Base-by-base conservation (phyloP, 2,113 vertebrate genomes). In the Anseranas semipalmata region DNA sequence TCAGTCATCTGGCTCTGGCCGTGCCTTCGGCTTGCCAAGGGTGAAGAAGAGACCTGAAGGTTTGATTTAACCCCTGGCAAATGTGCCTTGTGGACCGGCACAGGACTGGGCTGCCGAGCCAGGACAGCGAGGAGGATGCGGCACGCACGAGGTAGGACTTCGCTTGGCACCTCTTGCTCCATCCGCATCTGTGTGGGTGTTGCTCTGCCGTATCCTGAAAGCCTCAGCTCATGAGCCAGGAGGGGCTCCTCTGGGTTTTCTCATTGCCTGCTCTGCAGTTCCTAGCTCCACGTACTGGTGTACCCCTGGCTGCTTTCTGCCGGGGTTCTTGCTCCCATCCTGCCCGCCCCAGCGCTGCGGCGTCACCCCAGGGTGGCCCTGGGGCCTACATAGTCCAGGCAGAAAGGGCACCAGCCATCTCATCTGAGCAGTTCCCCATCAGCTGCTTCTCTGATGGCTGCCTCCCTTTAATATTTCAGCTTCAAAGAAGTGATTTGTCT, bases 51-150 rank as follows among this genome's bases (percentile, higher is more conserved):
- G 39, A 28, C 8, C 2, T 1, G 1, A 8, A 5, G 13, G 33
- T 82, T 77, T 67, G 39, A 48, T 71, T 74, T 71, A 45, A 71
- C 33, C 28, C 27, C 37, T 32, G 22, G 48, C 25, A 58, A 55
- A 43, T 2, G 0, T 4, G 2, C 8, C 60, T 37, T 8, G 30
- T 53, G n/a, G 37, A 35, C 25, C 5, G 2, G 33, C 41, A 9
- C 1, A 1, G 18, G n/a, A 18, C 32, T 11, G 15, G 53, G n/a
- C 52, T 32, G 45, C 66, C 32, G 65, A 46, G 52, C 58, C 45
- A n/a, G 77, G 24, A 22, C 27, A 10, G 2, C 0, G 7, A 75
- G 43, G 48, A 11, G 50, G 56, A 11, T 7, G 17, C 5, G 32
- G 0, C 15, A 8, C 12, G 4, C 35, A 48, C 3, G 2, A 75